Evolutionary conservation across 1,140 invertebrate species (phyloP), one percentile per base, ranked within the genome.

Genomic region (Dysdera silvatica): DNA sequence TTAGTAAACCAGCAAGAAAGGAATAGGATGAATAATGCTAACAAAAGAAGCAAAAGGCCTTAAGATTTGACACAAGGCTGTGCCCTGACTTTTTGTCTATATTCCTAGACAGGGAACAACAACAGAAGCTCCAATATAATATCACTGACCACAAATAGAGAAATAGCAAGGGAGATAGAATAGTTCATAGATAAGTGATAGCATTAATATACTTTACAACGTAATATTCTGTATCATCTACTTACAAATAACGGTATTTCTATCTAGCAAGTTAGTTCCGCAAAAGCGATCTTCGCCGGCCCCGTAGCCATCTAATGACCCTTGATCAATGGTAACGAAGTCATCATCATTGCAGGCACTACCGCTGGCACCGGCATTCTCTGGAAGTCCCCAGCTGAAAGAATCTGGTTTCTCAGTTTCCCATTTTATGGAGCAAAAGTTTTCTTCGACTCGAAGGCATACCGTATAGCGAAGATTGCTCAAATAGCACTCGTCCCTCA

Each of bases 381-480:
- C 35, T 16, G 68, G 62, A 10, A 59, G 23, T 18, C 68, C 68
- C 62, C 62, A 69, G n/a, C 57, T 62, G 37, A 69, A 69, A 37
- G 66, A 63, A n/a, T 68, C 61, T 1, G 49, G n/a, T 7, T 55
- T 61, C 26, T 71, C 69, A n/a, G 69, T 67, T 43, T 68, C 69
- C 69, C 69, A 71, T 59, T 71, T 71, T 43, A 93, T 87, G 1
- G 88, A 86, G 68, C 89, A 93, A 71, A 92, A 93, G 71, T 91
- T 92, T 62, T 85, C 81, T 71, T 92, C 89, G 64, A 84, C 85
- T 32, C 89, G 76, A 20, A 92, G 81, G 71, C 89, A 93, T 45
- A 89, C 85, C 56, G 87, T 87, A 72, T 92, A 93, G 71, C 91
- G 88, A 72, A 91, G 87, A 75, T 91, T 91, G 26, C 88, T 88